Base-by-base conservation (phyloP, 2,888 invertebrate genomes). In the Hypolimnas misippus region DNA sequence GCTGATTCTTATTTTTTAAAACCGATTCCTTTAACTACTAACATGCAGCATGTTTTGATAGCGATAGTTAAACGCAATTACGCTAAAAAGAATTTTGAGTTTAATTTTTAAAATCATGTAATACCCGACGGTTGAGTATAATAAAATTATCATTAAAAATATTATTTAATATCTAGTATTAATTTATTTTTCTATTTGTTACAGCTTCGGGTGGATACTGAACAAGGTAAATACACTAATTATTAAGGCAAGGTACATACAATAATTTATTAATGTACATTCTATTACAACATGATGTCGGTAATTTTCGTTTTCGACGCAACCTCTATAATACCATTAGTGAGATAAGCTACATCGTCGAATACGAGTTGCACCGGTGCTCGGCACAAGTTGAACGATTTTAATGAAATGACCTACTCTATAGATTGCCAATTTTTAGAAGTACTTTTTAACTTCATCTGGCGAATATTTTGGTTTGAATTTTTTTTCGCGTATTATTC, bases 291-390 rank as follows among this genome's bases (percentile, higher is more conserved):
- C 16, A 25, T 14, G 6, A 46, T 51, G 14, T 46, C 59, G 31
- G 44, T 33, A 52, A 16, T 40, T 53, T 25, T 44, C 33, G 52
- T 42, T 38, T 44, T 35, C 44, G 25, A 21, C 5, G 21, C 44
- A 16, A 19, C 31, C 51, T 51, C 57, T 35, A 35, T 25, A 19
- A 52, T 59, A 53, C 59, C 59, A 59, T 59, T 59, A 59, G 33
- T 19, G 21, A 35, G 59, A 59, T 59, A 53, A 53, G 33, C 25
- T 44, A 21, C 12, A 35, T 59, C 31, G 29, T 33, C 29, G 58
- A 44, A 53, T 46, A 16, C 35, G 19, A n/a, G 21, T 21, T 3
- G 53, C 46, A 14, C 44, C 33, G 17, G 17, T 17, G 16, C 21
- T 44, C 16, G 16, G 52, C 19, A 33, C 33, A 12, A 21, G 19